These are phyloP conservation scores for Nesometra sesokonis DNA, from an alignment of 35 echinoderm and acorn worm species.

Conservation along the genomic window DNA sequence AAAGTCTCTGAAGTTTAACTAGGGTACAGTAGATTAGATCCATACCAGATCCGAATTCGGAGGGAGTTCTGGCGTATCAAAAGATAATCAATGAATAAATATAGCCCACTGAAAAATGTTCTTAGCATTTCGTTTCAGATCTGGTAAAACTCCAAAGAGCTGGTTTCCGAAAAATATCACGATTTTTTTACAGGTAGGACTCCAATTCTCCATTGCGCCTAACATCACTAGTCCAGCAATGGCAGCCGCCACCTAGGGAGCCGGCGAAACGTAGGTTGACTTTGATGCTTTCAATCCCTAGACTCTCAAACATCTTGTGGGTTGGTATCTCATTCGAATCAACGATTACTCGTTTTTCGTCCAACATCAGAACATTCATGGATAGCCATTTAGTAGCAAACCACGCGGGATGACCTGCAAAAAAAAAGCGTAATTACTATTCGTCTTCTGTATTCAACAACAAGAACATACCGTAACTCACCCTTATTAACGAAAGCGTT, in stretches of 20 bases:
- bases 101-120: too few relatives aligned
- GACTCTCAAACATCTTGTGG: slow-evolving; percentile 60
- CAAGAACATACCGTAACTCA: too few relatives aligned
- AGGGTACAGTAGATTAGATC: too few relatives aligned
- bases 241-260: slow-evolving; percentile 54
- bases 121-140: too few relatives aligned
- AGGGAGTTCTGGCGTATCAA: too few relatives aligned
- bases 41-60: too few relatives aligned
- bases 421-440: not conserved
- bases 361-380: slow-evolving; percentile 82
- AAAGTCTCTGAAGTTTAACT: too few relatives aligned
- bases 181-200: slow-evolving; percentile 36
- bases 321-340: slow-evolving; percentile 43
- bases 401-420: slow-evolving; percentile 45
- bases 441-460: too few relatives aligned
- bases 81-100: too few relatives aligned
- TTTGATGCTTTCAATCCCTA: slow-evolving; percentile 47
- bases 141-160: too few relatives aligned
- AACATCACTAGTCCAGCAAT: slow-evolving; percentile 78
- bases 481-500: too few relatives aligned
- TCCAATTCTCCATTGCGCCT: slow-evolving; percentile 34
- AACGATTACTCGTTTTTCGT: slow-evolving; percentile 49
- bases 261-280: slow-evolving; percentile 37
- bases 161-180: too few relatives aligned
- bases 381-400: slow-evolving; percentile 62